phyloP scores from a whole-genome alignment of 2,797 vertebrate genomes.

The Naso thynnoides region DNA sequence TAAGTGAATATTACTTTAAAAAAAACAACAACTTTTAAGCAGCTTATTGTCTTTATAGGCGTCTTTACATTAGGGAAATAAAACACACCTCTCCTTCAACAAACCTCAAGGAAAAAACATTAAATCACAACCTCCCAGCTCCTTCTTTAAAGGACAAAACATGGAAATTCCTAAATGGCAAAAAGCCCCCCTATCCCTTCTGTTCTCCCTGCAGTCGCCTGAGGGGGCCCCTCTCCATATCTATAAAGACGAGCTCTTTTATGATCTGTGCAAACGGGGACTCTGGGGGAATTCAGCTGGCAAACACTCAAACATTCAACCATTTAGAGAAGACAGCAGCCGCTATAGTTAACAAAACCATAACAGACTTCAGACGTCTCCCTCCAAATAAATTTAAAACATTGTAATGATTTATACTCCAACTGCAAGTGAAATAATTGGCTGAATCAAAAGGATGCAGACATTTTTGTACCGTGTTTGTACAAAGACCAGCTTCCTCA shows the following conservation, averaged over 20 bases:
- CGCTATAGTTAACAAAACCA: slow-evolving; percentile 47
- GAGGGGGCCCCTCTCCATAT: slow-evolving; percentile 53
- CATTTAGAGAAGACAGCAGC: slow-evolving; percentile 57
- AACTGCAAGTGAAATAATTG: slow-evolving; percentile 18
- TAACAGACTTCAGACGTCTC: slow-evolving; percentile 44
- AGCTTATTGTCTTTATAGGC: slow-evolving; percentile 14
- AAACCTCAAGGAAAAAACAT: slow-evolving; percentile 27
- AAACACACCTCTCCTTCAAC: slow-evolving; percentile 29
- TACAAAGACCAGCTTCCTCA: not conserved
- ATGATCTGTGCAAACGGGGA: slow-evolving; percentile 61
- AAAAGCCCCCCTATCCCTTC: slow-evolving; percentile 47
- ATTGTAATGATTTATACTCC: slow-evolving; percentile 45
- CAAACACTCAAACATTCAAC: slow-evolving; percentile 71
- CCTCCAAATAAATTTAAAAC: slow-evolving; percentile 21
- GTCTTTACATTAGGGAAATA: slow-evolving; percentile 36
- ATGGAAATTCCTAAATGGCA: slow-evolving; percentile 70
- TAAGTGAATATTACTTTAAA: not conserved
- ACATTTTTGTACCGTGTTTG: not conserved
- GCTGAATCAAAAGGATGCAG: not conserved
- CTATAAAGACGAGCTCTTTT: slow-evolving; percentile 70
- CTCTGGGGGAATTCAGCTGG: slow-evolving; percentile 77
- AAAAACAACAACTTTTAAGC: slow-evolving; percentile 1
- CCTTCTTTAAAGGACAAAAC: slow-evolving; percentile 51
- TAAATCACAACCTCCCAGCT: slow-evolving; percentile 44
- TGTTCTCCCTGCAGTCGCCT: slow-evolving; percentile 49